Evolutionary conservation across 2,888 invertebrate species (phyloP).

Genomic region (Eugnorisma glareosa): DNA sequence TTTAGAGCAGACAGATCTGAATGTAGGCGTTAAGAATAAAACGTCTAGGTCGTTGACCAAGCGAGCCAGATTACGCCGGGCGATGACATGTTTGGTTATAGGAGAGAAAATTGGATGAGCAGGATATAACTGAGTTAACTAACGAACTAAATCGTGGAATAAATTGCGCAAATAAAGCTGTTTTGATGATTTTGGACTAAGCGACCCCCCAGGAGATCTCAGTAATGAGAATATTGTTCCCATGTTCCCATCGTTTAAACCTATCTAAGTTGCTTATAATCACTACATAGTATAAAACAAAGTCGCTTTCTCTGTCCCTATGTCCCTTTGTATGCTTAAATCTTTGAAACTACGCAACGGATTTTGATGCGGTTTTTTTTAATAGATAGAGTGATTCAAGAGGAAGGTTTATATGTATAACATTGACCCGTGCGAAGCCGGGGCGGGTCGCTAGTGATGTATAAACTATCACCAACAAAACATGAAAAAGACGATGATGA

Average conservation of each 20-base stretch:
- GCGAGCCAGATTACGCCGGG: slow-evolving; percentile 45
- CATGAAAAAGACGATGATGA: too few species aligned
- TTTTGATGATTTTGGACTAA: neutral
- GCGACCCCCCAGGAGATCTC: neutral
- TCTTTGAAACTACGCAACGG: too few species aligned
- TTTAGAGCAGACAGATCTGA: slow-evolving; percentile 50
- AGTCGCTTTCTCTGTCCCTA: too few species aligned
- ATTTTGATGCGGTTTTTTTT: too few species aligned
- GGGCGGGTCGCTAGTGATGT: too few species aligned
- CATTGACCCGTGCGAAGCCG: too few species aligned
- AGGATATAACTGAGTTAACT: neutral
- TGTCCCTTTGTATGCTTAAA: too few species aligned
- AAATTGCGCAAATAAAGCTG: neutral
- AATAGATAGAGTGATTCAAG: too few species aligned
- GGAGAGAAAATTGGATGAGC: slow-evolving; percentile 20
- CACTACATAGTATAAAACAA: too few species aligned
- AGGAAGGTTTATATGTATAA: too few species aligned
- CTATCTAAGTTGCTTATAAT: neutral
- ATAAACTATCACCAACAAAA: too few species aligned
- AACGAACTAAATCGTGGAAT: neutral
- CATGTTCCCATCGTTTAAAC: too few species aligned
- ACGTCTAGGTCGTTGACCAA: slow-evolving; percentile 60
- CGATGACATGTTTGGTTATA: slow-evolving; percentile 37
- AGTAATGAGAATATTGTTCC: neutral
- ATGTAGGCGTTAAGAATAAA: slow-evolving; percentile 59